Evolutionary conservation across 2,113 vertebrate species (phyloP), one percentile per base, ranked within the genome.

Genomic region (Cyphomyrus discorhynchus): DNA sequence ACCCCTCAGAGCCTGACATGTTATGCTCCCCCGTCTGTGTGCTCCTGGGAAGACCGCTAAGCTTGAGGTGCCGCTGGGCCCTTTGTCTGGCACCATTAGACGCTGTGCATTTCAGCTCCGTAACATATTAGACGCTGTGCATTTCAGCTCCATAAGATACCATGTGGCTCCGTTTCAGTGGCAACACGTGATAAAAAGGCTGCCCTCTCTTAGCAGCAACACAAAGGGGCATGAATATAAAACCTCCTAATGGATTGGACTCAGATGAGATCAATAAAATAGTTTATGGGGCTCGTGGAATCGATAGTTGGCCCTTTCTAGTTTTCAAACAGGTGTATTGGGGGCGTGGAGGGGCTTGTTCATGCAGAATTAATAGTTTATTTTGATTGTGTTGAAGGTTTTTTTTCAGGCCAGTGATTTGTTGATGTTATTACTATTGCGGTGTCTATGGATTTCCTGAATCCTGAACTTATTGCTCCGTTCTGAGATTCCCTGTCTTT

Each of bases 231-330:
- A 89, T 90, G 89, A 89, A 92, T 92, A 90, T 91, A 92, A 93
- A 92, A 88, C 85, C 35, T 62, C 88, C 89, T 92, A 93, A 94
- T 93, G 91, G 92, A 91, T 93, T 90, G 90, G 39, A 58, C 92
- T 86, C 90, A 21, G 90, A 86, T 47, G 27, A 80, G 91, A 94
- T 94, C 92, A 90, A 93, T 94, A 92, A 91, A 91, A 92, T 91
- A 90, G 91, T 93, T 94, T 93, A 92, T 87, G 84, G 90, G 87
- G 88, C 91, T 90, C 87, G 80, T 92, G 90, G 91, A 92, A 93
- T 93, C 91, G 83, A 93, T 92, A 92, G 88, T 87, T 62, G 27
- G 85, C 89, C 90, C 46, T 53, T 90, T 84, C 89, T 86, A 42
- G 77, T 58, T 87, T 92, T 91, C 27, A 74, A 90, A 85, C 45